Evolutionary conservation across 2,797 vertebrate species (phyloP).

Genomic region (Smutsia gigantea): DNA sequence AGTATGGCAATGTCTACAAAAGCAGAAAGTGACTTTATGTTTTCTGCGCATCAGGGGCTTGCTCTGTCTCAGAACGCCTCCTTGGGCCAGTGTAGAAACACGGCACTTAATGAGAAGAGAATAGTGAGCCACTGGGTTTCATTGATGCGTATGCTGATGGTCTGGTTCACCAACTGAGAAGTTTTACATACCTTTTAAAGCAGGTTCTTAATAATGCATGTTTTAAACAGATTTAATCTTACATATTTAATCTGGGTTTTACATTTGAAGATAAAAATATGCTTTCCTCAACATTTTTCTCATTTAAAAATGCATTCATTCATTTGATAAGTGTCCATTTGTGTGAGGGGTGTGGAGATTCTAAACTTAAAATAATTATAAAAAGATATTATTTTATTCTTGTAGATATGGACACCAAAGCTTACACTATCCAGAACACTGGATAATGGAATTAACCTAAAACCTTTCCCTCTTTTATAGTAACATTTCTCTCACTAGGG

Average conservation of each 20-base stretch:
- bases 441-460: constrained; percentile 24
- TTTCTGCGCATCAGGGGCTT: background rate
- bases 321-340: background rate
- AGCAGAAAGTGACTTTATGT: constrained; percentile 28
- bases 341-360: background rate
- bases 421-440: background rate
- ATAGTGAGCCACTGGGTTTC: background rate
- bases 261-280: background rate
- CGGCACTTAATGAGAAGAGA: background rate
- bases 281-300: background rate
- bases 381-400: constrained; percentile 16
- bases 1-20: constrained; percentile 40
- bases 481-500: constrained; percentile 47
- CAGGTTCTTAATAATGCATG: background rate
- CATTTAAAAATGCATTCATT: constrained; percentile 49
- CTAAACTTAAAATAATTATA: constrained; percentile 45
- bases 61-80: constrained; percentile 54
- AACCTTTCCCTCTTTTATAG: constrained; percentile 23
- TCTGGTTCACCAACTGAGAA: background rate
- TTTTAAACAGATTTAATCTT: constrained; percentile 35
- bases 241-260: background rate
- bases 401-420: background rate
- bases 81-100: background rate
- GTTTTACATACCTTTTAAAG: background rate
- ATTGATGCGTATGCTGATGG: background rate